These are phyloP conservation scores for Melieria omissa DNA, from an alignment of 2,888 invertebrate genomes.

Conservation along the genomic window DNA sequence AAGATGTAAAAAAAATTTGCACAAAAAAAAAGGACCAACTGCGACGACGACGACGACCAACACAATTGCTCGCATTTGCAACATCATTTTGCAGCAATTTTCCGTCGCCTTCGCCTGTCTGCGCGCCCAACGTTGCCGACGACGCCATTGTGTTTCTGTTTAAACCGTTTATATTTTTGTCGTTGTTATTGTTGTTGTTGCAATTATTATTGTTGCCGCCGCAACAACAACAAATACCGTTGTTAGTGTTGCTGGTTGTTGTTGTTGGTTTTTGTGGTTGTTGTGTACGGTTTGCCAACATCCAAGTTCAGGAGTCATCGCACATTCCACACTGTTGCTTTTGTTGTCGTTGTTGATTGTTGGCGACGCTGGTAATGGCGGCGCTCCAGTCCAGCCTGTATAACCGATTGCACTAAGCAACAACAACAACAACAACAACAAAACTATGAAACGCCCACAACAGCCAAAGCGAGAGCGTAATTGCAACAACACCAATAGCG, in stretches of 20 bases:
- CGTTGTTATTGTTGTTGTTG: not conserved
- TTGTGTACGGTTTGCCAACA: no score
- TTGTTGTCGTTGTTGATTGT: constrained; percentile 30
- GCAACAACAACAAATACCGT: not conserved
- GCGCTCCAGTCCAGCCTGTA: no score
- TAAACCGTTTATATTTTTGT: constrained; percentile 10
- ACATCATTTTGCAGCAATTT: constrained; percentile 50
- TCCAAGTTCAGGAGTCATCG: no score
- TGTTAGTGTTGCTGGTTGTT: constrained; percentile 29
- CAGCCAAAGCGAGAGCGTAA: not conserved
- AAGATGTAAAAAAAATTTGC: not conserved
- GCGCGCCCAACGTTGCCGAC: constrained; percentile 13
- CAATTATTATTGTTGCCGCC: no score
- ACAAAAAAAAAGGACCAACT: not conserved
- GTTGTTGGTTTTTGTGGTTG: constrained; percentile 17
- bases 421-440: constrained; percentile 1
- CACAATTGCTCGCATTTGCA: constrained; percentile 49
- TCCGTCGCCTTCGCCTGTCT: constrained; percentile 35
- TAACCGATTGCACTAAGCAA: constrained; percentile 9
- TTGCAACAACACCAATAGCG: constrained; percentile 1
- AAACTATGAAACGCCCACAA: not conserved
- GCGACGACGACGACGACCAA: constrained; percentile 17
- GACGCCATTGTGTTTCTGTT: constrained; percentile 16
- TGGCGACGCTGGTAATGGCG: constrained; percentile 41
- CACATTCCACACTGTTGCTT: constrained; percentile 4